Base-by-base conservation (phyloP, 92 coral and sea anemone genomes). In the Palythoa grandiflora region DNA sequence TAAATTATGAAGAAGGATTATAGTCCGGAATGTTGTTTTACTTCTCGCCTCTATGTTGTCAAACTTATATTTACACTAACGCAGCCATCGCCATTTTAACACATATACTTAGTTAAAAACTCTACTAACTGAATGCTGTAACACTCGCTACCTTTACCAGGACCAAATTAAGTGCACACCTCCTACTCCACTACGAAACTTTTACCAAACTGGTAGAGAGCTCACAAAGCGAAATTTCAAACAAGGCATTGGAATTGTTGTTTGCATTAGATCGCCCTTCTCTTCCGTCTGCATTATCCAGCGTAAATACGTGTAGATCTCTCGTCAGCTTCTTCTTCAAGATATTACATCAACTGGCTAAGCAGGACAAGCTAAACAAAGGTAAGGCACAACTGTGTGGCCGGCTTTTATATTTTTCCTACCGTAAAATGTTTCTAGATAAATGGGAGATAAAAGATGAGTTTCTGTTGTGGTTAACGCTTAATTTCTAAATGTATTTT, bases 251-350 rank as follows among this genome's bases (percentile, higher is more conserved):
- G 76, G 63, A 81, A 60, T 35, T 81, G 73, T 66, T 81, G 36
- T 48, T 20, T 81, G 86, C 28, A 9, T 17, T 81, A 35, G 75
- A 81, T 37, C 48, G 61, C 44, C 75, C 86, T 36, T 65, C 86
- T 44, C 20, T 37, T 21, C 53, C 75, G 48, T 81, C 86, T 21
- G 75, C 75, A 0, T 68, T 81, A 65, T 81, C 86, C 40, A 65
- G 86, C 48, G 86, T 75, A 3, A 81, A 75, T 48, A 68, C 74
- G 57, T 81, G 86, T 36, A 81, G 86, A 68, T 81, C 86, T 68
- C 57, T 81, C 15, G 74, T 66, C 65, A 2, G 60, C 75, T 81
- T 19, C 44, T 81, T 81, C 50, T 81, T 81, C 39, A 81, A 65
- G 21, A 44, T 81, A 47, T 65, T 81, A 20, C 86, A 81, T 68